Percentiles rank a stretch among this genome's conserved stretches.
Evolutionary conservation across 2,113 vertebrate genomes (phyloP).

Genomic region (Xenotilapia longispinis): DNA sequence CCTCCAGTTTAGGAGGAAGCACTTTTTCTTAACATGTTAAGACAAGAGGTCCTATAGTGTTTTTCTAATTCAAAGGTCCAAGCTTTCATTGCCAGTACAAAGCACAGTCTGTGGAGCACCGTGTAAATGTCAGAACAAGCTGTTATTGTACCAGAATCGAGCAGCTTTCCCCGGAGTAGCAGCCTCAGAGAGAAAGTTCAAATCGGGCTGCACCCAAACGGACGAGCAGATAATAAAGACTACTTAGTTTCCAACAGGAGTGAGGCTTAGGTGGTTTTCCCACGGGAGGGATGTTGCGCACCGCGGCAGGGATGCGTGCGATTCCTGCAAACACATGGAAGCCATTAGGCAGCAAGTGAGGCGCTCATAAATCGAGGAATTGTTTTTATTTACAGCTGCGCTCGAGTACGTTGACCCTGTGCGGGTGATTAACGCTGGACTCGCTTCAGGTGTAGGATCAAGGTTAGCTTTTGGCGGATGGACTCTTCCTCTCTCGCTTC

Average conservation of each 20-base stretch:
- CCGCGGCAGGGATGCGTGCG: neutral
- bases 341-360: slow-evolving; percentile 49
- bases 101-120: neutral
- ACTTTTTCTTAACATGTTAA: neutral
- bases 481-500: neutral
- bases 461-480: slow-evolving; percentile 1
- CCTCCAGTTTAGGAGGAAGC: neutral
- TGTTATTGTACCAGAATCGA: neutral
- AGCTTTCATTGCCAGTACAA: neutral
- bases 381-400: slow-evolving; percentile 22
- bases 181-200: neutral
- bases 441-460: neutral
- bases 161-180: slow-evolving; percentile 13
- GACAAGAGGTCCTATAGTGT: neutral
- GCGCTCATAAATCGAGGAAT: slow-evolving; percentile 28
- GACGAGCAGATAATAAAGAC: neutral
- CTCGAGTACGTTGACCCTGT: neutral
- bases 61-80: neutral
- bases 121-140: neutral
- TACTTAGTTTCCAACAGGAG: neutral
- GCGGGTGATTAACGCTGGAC: neutral
- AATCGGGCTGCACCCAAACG: neutral
- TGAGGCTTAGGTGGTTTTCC: neutral
- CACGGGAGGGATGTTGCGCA: neutral
- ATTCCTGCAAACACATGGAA: slow-evolving; percentile 47